These are phyloP conservation scores for Lepidurus arcticus DNA, from an alignment of 1,140 invertebrate genomes.

Conservation along the genomic window DNA sequence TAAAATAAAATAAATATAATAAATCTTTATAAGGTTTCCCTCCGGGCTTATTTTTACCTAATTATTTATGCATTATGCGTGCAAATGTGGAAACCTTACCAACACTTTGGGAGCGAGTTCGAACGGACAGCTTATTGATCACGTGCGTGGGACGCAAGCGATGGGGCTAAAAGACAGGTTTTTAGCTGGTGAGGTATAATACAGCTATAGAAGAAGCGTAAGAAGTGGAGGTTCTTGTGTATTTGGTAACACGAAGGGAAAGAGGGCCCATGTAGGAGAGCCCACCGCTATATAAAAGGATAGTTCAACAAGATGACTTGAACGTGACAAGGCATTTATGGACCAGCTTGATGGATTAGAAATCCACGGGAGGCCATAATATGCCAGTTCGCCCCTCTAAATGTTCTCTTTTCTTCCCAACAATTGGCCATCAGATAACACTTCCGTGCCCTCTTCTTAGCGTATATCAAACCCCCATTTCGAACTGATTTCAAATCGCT, in stretches of 20 bases:
- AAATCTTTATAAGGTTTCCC: background rate
- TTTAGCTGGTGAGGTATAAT: no score
- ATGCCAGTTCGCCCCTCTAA: slow-evolving; percentile 3
- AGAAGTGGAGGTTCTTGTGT: slow-evolving; percentile 9
- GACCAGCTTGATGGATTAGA: slow-evolving; percentile 21
- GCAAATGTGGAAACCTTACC: background rate
- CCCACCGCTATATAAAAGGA: slow-evolving; percentile 14
- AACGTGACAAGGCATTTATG: slow-evolving; percentile 15
- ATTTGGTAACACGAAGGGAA: background rate
- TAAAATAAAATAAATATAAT: background rate
- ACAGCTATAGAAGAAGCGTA: background rate
- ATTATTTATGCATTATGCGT: background rate
- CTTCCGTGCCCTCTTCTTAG: slow-evolving; percentile 4
- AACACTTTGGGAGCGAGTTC: background rate
- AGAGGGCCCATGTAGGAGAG: background rate
- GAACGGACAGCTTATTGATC: background rate
- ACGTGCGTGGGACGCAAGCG: slow-evolving; percentile 2
- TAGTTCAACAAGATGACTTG: slow-evolving; percentile 22
- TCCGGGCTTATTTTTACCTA: background rate
- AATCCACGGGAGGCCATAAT: slow-evolving; percentile 21
- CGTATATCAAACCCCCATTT: background rate
- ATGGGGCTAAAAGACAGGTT: background rate
- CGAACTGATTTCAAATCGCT: slow-evolving; percentile 5
- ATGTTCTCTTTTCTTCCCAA: slow-evolving; percentile 12
- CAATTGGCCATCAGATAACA: slow-evolving; percentile 21